These are phyloP conservation scores for Isurus oxyrinchus DNA, from an alignment of 2,113 vertebrate genomes.

Conservation along the genomic window DNA sequence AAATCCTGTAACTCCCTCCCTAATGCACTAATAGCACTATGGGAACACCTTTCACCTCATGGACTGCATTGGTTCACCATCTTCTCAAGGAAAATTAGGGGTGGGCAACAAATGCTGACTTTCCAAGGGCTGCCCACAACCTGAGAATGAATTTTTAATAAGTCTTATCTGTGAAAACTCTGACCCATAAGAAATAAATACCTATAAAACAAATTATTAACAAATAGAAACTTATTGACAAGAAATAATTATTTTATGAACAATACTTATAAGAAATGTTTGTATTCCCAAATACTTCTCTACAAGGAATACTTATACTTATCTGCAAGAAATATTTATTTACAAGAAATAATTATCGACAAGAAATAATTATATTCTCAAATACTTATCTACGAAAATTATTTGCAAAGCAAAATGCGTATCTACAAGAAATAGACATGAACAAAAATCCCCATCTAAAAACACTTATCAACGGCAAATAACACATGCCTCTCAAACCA, in stretches of 20 bases:
- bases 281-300: background rate
- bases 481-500: background rate
- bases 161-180: background rate
- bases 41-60: background rate
- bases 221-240: background rate
- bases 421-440: background rate
- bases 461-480: background rate
- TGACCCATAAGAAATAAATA: background rate
- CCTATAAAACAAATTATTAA: background rate
- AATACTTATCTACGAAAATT: background rate
- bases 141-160: background rate
- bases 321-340: background rate
- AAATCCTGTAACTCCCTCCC: background rate
- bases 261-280: background rate
- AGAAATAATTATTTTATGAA: background rate
- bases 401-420: background rate
- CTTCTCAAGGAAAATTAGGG: background rate
- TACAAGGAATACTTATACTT: background rate
- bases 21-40: background rate
- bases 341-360: background rate
- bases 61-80: background rate
- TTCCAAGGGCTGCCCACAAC: background rate
- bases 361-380: background rate
- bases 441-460: background rate
- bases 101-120: background rate